Percentiles rank a stretch among this genome's conserved stretches.
These are phyloP conservation scores for Aphodius granarius DNA, from an alignment of 2,888 invertebrate genomes.

Conservation along the genomic window DNA sequence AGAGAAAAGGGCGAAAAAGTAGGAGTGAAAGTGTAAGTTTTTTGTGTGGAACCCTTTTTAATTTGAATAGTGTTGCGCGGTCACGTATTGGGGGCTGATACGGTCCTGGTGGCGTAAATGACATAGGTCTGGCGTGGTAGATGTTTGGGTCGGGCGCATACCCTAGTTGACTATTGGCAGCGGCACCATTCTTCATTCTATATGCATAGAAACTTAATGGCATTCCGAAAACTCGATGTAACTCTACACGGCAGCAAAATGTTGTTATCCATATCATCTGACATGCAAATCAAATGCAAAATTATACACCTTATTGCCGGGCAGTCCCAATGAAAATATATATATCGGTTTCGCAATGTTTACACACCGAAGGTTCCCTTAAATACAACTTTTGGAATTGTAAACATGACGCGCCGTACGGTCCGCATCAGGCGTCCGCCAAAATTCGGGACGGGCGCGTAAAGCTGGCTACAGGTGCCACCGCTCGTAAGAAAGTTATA, in stretches of 20 bases:
- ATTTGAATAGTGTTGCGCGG: background rate
- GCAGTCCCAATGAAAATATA: constrained; percentile 46
- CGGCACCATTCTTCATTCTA: constrained; percentile 50
- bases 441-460: constrained; percentile 6
- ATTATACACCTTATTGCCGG: constrained; percentile 53
- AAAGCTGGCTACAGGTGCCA: constrained; percentile 9
- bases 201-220: constrained; percentile 55
- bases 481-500: constrained; percentile 31
- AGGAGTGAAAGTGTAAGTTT: background rate
- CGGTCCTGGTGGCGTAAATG: constrained; percentile 11
- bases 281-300: constrained; percentile 55
- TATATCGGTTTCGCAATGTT: constrained; percentile 44
- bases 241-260: constrained; percentile 51
- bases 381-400: constrained; percentile 42
- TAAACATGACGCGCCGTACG: constrained; percentile 35
- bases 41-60: background rate
- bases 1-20: background rate
- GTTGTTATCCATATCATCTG: constrained; percentile 53
- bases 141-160: constrained; percentile 9
- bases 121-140: background rate
- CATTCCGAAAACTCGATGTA: constrained; percentile 51
- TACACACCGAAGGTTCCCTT: constrained; percentile 41
- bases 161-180: constrained; percentile 35
- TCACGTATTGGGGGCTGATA: constrained; percentile 20
- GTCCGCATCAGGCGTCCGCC: constrained; percentile 31